Percentiles rank a stretch among this genome's conserved stretches.
These are phyloP conservation scores for Tipula vernalis DNA, from an alignment of 2,888 invertebrate species.

Conservation along the genomic window DNA sequence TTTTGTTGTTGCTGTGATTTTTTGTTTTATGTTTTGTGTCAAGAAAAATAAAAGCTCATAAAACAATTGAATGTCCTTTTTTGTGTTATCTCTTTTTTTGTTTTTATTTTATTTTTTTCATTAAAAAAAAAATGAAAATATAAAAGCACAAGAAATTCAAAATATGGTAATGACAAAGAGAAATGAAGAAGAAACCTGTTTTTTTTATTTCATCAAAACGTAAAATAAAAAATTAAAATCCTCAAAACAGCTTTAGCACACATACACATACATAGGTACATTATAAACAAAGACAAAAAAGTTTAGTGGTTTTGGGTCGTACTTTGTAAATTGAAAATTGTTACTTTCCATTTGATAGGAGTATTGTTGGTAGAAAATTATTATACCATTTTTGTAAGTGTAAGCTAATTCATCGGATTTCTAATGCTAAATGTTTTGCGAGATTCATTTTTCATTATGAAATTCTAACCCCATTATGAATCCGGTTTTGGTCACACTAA, in stretches of 20 bases:
- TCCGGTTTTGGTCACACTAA: no score
- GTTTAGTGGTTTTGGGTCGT: background rate
- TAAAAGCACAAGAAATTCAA: background rate
- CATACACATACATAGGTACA: background rate
- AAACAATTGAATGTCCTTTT: constrained; percentile 4
- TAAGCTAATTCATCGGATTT: background rate
- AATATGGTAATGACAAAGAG: background rate
- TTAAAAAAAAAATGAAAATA: background rate
- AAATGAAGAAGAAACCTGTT: background rate
- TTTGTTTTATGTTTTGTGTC: background rate
- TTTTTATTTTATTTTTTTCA: background rate
- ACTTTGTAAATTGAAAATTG: background rate
- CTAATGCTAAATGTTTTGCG: background rate
- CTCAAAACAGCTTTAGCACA: background rate
- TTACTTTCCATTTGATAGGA: background rate
- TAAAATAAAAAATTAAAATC: background rate
- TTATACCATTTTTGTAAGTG: background rate
- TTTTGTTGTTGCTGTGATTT: background rate
- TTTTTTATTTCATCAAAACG: background rate
- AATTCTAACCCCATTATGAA: no score
- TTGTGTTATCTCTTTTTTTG: background rate
- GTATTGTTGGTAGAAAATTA: background rate
- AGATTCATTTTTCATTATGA: background rate
- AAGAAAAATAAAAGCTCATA: constrained; percentile 4
- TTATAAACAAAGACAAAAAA: background rate